phyloP scores from a whole-genome alignment of 2,888 invertebrate genomes.

The Ormia ochracea region DNA sequence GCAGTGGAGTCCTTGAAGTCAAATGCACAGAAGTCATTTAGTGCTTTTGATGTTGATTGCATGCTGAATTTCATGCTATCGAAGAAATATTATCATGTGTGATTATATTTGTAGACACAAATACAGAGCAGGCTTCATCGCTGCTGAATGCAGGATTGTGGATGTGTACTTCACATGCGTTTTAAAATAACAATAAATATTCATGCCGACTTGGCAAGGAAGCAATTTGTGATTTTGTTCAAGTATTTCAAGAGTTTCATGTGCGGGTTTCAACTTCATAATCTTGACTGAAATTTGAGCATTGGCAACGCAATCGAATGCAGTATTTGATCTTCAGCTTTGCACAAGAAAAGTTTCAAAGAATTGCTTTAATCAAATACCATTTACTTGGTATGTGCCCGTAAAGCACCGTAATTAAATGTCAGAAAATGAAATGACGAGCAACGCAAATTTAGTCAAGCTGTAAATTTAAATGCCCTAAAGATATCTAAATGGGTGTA shows the following conservation, averaged over 20 bases:
- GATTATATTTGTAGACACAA: background rate
- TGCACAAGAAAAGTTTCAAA: background rate
- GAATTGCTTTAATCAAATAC: conserved; percentile 40
- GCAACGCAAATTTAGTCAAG: background rate
- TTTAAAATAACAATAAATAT: background rate
- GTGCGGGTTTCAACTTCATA: background rate
- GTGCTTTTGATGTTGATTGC: too few species aligned
- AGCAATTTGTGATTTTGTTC: background rate
- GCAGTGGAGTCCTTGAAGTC: too few species aligned
- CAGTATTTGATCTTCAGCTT: background rate
- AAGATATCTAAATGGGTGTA: background rate
- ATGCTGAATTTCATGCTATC: background rate
- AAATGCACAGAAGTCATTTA: too few species aligned
- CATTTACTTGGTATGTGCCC: background rate
- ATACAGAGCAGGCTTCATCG: background rate
- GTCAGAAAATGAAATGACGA: background rate
- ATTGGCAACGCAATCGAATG: conserved; percentile 2
- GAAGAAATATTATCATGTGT: background rate
- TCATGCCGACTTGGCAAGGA: too few species aligned
- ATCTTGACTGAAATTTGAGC: background rate
- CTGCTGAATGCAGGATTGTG: background rate
- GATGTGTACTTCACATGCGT: too few species aligned
- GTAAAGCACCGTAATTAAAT: background rate
- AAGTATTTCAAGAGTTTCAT: background rate
- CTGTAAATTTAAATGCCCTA: background rate